phyloP scores from a whole-genome alignment of 1,140 invertebrate genomes.

The Scaptomyza graminum region DNA sequence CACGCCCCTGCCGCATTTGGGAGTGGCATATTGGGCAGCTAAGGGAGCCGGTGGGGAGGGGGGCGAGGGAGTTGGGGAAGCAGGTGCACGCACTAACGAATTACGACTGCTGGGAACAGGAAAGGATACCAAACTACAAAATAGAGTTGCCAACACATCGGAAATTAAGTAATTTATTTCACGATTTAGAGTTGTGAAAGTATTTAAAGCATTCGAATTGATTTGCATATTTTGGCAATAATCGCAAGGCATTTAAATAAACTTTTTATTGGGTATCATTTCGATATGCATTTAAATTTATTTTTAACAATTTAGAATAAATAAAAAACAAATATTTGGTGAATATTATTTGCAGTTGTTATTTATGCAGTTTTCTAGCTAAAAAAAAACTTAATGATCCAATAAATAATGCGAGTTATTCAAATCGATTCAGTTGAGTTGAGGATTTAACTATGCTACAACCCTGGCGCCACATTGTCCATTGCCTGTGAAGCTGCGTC shows the following conservation, averaged over 20 bases:
- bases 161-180: not conserved
- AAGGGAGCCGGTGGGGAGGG: not conserved
- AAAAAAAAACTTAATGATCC: too few relatives aligned
- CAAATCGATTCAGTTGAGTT: not conserved
- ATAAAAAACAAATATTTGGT: too few relatives aligned
- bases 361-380: too few relatives aligned
- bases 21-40: not conserved
- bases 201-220: not conserved
- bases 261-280: too few relatives aligned
- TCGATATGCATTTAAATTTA: too few relatives aligned
- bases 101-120: not conserved
- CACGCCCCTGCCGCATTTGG: not conserved
- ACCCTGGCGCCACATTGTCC: slow-evolving; percentile 11
- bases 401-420: too few relatives aligned
- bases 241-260: too few relatives aligned
- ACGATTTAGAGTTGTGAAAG: not conserved
- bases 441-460: not conserved
- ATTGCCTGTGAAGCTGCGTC: not conserved
- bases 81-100: slow-evolving; percentile 28
- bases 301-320: too few relatives aligned
- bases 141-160: slow-evolving; percentile 1
- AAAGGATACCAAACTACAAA: not conserved
- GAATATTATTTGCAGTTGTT: too few relatives aligned
- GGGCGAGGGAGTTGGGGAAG: not conserved
- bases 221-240: not conserved